Evolutionary conservation across 1,140 invertebrate species (phyloP), one percentile per base, ranked within the genome.

Genomic region (Leptopilina clavipes): DNA sequence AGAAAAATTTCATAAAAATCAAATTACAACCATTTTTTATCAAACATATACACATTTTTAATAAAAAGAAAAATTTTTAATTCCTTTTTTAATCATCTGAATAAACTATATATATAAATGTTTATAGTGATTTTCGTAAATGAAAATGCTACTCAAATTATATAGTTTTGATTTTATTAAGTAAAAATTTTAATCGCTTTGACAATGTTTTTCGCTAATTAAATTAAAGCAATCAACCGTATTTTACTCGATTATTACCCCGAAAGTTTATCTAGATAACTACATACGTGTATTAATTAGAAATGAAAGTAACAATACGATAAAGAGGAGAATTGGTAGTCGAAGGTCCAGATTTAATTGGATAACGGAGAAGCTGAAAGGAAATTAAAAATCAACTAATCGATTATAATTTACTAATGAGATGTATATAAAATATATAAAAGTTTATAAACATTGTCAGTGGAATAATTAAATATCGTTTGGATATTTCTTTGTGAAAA

Each of bases 201-300:
- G 25, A 65, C 59, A 65, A 12, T 22, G 25, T 65, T 65, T 14
- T 37, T 25, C 59, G 22, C 59, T 65, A 65, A 65, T 65, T 65
- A 65, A 65, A 65, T 65, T 31, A n/a, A 65, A 65, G 59, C 59
- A 65, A 31, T 65, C 59, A 65, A n/a, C 6, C 25, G 25, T n/a
- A n/a, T 65, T 65, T 65, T 17, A 54, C 18, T 19, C 18, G 0
- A 10, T 54, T 54, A 19, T 2, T 10, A 54, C 19, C 19, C 0
- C 8, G 1, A 54, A 54, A 54, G 17, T 19, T 65, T 14, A 37
- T 65, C 19, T 14, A n/a, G 3, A 59, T 59, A 56, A 56, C 54
- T 2, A 10, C 17, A 17, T 52, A 52, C 14, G 8, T 52, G n/a
- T 52, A 65, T 65, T 65, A 65, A 65, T 65, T 65, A 31, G 59